phyloP scores from a whole-genome alignment of 2,888 invertebrate genomes.

The Lasioglossum marginatum region DNA sequence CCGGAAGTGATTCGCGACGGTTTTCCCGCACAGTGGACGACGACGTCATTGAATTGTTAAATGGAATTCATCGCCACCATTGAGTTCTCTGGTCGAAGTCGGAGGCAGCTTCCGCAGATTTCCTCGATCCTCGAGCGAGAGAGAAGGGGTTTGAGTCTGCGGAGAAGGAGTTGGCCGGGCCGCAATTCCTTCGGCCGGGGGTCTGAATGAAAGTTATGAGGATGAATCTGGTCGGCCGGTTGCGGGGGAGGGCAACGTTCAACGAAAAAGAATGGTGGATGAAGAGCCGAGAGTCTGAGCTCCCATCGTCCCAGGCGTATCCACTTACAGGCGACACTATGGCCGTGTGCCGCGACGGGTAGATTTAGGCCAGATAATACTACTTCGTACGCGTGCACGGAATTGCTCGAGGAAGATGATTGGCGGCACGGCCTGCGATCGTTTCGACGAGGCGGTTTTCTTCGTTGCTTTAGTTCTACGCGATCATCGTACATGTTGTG shows the following conservation, averaged over 20 bases:
- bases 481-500: background rate
- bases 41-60: background rate
- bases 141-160: slow-evolving; percentile 23
- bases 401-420: slow-evolving; percentile 49
- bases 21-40: background rate
- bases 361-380: slow-evolving; percentile 74
- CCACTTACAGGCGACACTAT: slow-evolving; percentile 82
- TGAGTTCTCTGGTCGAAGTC: background rate
- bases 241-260: slow-evolving; percentile 47
- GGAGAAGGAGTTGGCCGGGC: slow-evolving; percentile 40
- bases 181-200: slow-evolving; percentile 45
- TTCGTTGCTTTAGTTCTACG: background rate
- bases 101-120: background rate
- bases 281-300: slow-evolving; percentile 60
- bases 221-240: slow-evolving; percentile 66
- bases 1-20: background rate
- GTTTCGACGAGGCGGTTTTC: background rate
- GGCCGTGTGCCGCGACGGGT: slow-evolving; percentile 67
- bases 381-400: slow-evolving; percentile 41
- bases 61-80: slow-evolving; percentile 7
- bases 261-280: slow-evolving; percentile 67
- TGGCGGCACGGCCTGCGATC: background rate
- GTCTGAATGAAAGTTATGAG: slow-evolving; percentile 72
- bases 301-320: slow-evolving; percentile 82
- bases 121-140: background rate